Evolutionary conservation across 2,113 vertebrate genomes (phyloP), one percentile per base, ranked within the genome.

Genomic region (Chaetorhynchus papuensis): DNA sequence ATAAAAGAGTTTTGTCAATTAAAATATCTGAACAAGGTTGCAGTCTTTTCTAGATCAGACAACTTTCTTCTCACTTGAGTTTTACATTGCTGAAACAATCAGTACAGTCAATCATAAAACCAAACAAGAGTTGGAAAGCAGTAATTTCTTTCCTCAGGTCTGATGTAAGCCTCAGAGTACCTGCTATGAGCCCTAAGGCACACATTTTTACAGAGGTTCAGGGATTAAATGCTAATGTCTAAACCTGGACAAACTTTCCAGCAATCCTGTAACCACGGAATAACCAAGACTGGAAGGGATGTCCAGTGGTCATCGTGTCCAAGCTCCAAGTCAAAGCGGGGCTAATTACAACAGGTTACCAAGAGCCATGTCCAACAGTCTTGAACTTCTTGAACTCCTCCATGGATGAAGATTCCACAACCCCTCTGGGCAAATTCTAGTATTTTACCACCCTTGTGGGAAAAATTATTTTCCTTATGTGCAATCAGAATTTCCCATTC

Each of bases 321-420:
- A 63, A 27, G 2, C 1, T 24, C 1, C 5, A 87, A 9, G 27
- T 31, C 52, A 68, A 54, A 84, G 47, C 16, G 91, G 33, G 22
- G 44, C 44, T 42, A 42, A 61, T 28, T 54, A 49, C 22, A 83
- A 35, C 22, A 88, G 60, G 24, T 2, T 66, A 27, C 31, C 1
- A 4, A 60, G 11, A 16, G 26, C 30, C 33, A 35, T 0, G 0
- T 68, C 31, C 31, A 82, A 12, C 19, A 39, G 5, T 23, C 61
- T n/a, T 30, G 22, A 76, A 71, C 30, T 64, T 39, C 61, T n/a
- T 63, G 20, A 83, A 77, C 15, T 52, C 9, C 21, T 87, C 20
- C 16, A 63, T 10, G 42, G 30, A 75, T 10, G 21, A 20, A 74
- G 9, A 42, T 45, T 20, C 22, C 39, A 70, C 31, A 47, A 11